phyloP scores from a whole-genome alignment of 1,140 invertebrate genomes.

The Musca vetustissima region DNA sequence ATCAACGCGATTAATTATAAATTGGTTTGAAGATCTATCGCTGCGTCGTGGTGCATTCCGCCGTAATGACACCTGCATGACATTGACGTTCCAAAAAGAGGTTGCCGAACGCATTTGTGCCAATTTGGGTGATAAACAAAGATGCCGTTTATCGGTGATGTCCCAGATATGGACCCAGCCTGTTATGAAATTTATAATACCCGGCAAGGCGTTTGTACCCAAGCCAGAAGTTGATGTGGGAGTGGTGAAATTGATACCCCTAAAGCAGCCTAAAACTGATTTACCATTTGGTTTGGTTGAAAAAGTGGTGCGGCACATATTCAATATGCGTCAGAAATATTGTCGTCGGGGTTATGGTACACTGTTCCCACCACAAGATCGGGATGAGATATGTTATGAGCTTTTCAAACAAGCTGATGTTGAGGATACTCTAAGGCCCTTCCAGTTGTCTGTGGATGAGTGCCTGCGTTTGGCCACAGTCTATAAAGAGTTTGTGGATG shows the following conservation, averaged over 20 bases:
- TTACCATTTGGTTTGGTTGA: slow-evolving; percentile 86
- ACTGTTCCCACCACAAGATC: slow-evolving; percentile 73
- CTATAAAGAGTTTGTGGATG: slow-evolving; percentile 72
- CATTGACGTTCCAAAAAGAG: slow-evolving; percentile 96
- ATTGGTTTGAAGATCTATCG: slow-evolving; percentile 84
- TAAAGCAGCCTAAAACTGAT: slow-evolving; percentile 72
- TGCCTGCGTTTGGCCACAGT: slow-evolving; percentile 74
- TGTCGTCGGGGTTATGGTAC: slow-evolving; percentile 69
- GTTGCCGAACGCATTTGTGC: slow-evolving; percentile 90
- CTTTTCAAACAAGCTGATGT: slow-evolving; percentile 76
- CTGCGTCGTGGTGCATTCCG: slow-evolving; percentile 75
- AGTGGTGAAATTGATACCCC: slow-evolving; percentile 84
- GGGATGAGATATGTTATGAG: slow-evolving; percentile 66
- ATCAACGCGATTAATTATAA: slow-evolving; percentile 88
- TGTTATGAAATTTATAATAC: slow-evolving; percentile 82
- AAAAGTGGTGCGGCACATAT: slow-evolving; percentile 85
- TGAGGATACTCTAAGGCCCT: slow-evolving; percentile 68
- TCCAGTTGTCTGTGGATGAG: slow-evolving; percentile 76
- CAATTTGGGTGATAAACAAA: slow-evolving; percentile 61
- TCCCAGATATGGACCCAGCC: slow-evolving; percentile 90
- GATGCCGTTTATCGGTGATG: slow-evolving; percentile 91
- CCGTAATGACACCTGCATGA: slow-evolving; percentile 83
- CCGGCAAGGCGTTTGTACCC: slow-evolving; percentile 88
- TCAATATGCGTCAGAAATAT: slow-evolving; percentile 86
- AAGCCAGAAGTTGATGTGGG: slow-evolving; percentile 95